phyloP scores from a whole-genome alignment of 2,797 vertebrate species.

The Clarias laeviceps region DNA sequence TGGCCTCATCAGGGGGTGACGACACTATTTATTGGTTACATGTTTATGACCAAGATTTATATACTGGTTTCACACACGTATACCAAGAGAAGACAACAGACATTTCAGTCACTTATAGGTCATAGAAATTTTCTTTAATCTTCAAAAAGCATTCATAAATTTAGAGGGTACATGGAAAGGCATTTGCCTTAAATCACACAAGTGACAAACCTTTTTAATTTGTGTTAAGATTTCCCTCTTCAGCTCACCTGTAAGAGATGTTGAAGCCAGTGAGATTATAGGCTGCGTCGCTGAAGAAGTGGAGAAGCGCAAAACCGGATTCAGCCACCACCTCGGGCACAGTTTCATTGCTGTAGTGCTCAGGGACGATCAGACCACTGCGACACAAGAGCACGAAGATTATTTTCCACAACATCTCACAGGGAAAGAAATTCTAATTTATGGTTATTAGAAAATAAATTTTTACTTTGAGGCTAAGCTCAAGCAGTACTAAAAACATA shows the following conservation, averaged over 20 bases:
- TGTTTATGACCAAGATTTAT: not conserved
- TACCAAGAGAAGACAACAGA: not conserved
- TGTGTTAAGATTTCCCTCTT: not conserved
- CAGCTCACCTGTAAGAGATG: constrained; percentile 91
- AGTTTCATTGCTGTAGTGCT: constrained; percentile 88
- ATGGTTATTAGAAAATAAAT: not conserved
- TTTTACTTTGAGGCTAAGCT: not conserved
- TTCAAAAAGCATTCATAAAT: not conserved
- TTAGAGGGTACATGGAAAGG: not conserved
- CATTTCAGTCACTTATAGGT: not conserved
- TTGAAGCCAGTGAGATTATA: constrained; percentile 99
- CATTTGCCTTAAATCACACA: not conserved
- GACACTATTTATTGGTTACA: too few species aligned
- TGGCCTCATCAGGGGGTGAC: not conserved
- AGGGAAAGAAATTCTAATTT: not conserved
- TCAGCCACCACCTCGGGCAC: constrained; percentile 90
- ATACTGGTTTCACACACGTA: not conserved
- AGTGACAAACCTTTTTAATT: not conserved
- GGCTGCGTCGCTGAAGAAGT: constrained; percentile 98
- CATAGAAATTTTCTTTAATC: not conserved
- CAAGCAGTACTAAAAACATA: not conserved
- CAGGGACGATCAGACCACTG: constrained; percentile 94
- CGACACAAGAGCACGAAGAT: not conserved
- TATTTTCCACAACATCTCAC: not conserved
- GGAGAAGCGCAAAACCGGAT: constrained; percentile 88